Base-by-base conservation (phyloP, 2,888 invertebrate species). In the Dorcus hopei region DNA sequence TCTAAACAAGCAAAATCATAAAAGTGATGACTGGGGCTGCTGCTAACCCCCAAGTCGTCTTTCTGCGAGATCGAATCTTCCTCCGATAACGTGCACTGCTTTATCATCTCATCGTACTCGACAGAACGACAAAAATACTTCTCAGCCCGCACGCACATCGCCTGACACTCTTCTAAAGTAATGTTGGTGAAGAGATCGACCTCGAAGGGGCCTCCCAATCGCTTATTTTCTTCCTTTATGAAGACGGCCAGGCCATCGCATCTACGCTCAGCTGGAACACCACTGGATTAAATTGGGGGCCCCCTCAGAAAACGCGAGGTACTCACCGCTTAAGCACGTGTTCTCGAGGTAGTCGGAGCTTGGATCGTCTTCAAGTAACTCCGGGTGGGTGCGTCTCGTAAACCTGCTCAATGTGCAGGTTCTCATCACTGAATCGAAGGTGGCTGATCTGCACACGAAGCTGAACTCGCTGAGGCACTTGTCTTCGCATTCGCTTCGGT, bases 341-440 rank as follows among this genome's bases (percentile, higher is more conserved):
- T 95, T 95, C 81, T 95, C 95, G 71, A 95, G 81, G 77, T 95
- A 95, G 75, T 95, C 94, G 1, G 91, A 88, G 74, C 91, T 91
- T 2, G 92, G 88, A 74, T 94, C 93, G 69, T 93, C 91, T 76
- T 91, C 90, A 49, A 94, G 79, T 9, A 91, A 79, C 70, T 92
- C 91, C 0, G 94, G 93, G 75, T 93, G 93, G 0, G 93, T 93
- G 71, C 94, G 82, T 69, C 93, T 81, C 0, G 94, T 95, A 72
- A 92, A 93, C 65, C 87, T 80, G 73, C 92, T 93, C 39, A 95
- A 77, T 7, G 88, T 88, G 72, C 95, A 95, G 48, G 88, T 90
- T 61, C 91, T 83, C 71, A 89, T 81, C 0, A 87, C 85, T 0
- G 89, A 85, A 73, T 94, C 92, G 71, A 87, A 95, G 0, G 93